Conservation (phyloP, 2,888 invertebrate genomes). For the Bombyx huttoni region DNA sequence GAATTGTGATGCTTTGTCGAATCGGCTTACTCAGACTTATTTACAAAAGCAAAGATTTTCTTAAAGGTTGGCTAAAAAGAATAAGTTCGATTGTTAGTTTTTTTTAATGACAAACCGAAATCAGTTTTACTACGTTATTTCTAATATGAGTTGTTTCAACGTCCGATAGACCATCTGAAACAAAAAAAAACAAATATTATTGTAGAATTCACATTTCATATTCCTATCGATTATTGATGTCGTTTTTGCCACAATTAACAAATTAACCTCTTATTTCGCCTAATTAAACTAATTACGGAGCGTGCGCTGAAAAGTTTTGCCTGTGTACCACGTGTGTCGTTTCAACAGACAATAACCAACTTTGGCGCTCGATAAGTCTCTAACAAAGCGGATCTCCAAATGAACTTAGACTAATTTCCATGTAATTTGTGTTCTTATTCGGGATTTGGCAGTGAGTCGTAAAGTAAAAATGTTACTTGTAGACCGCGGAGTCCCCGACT, state of each 20-base stretch:
- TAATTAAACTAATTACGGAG: neutral
- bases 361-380: slow-evolving; percentile 19
- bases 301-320: neutral
- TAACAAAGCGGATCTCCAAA: slow-evolving; percentile 23
- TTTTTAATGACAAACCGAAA: slow-evolving; percentile 26
- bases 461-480: slow-evolving; percentile 43
- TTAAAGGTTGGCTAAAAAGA: slow-evolving; percentile 15
- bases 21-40: slow-evolving; percentile 12
- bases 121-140: slow-evolving; percentile 32
- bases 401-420: slow-evolving; percentile 48
- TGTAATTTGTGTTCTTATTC: slow-evolving; percentile 44
- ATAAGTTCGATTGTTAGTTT: slow-evolving; percentile 64
- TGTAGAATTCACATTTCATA: no score
- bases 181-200: slow-evolving; percentile 18
- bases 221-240: no score
- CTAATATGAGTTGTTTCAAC: slow-evolving; percentile 40
- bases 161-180: slow-evolving; percentile 69
- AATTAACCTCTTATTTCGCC: no score
- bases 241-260: neutral
- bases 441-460: slow-evolving; percentile 27
- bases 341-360: slow-evolving; percentile 19
- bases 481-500: slow-evolving; percentile 15
- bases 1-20: slow-evolving; percentile 33
- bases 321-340: slow-evolving; percentile 3
- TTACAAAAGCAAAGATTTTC: slow-evolving; percentile 15